Evolutionary conservation across 2,888 invertebrate genomes (phyloP).

Genomic region (Drosophila rellima): DNA sequence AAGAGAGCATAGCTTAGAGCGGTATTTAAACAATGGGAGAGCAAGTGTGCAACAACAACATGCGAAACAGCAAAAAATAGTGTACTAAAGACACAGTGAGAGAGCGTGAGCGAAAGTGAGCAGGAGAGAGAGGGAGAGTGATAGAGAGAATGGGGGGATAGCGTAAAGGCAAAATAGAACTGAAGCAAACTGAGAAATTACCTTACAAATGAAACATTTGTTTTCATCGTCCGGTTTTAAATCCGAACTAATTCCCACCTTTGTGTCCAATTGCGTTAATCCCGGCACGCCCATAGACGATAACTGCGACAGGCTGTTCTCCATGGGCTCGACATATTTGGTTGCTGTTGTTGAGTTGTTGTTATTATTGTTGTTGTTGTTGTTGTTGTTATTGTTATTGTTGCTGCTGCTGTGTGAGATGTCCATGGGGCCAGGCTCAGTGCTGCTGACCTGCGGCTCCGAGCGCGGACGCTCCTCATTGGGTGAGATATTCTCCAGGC

Average conservation of each 20-base stretch:
- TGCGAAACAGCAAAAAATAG: conserved; percentile 38
- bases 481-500: conserved; percentile 81
- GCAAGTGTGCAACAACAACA: conserved; percentile 20
- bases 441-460: conserved; percentile 85
- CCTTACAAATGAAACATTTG: conserved; percentile 92
- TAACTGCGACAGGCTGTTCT: conserved; percentile 84
- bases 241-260: conserved; percentile 86
- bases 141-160: background rate
- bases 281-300: conserved; percentile 83
- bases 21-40: background rate
- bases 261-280: conserved; percentile 85
- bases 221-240: conserved; percentile 87
- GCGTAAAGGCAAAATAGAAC: conserved; percentile 60
- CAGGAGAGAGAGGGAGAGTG: background rate
- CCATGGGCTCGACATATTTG: conserved; percentile 71
- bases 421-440: conserved; percentile 83
- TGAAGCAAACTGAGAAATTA: conserved; percentile 86
- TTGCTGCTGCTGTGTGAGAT: conserved; percentile 76
- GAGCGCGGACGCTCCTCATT: conserved; percentile 84
- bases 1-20: conserved; percentile 44
- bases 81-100: conserved; percentile 16
- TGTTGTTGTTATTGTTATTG: conserved; percentile 82
- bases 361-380: conserved; percentile 86
- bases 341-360: conserved; percentile 78
- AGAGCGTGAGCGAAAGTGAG: background rate